Evolutionary conservation across 2,113 vertebrate genomes (phyloP).

Genomic region (Antechinus stuartii): DNA sequence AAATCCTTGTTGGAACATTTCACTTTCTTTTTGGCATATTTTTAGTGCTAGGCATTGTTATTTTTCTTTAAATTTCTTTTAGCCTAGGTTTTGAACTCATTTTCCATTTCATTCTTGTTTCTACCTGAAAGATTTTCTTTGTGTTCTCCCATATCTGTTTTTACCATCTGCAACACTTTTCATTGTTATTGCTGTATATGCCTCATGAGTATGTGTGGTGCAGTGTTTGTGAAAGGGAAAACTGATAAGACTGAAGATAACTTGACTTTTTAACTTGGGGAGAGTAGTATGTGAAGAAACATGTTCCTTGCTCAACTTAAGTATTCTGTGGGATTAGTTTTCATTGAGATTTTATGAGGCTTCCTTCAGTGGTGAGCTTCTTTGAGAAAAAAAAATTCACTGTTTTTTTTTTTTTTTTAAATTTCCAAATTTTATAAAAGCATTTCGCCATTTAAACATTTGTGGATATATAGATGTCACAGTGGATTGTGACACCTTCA

Average conservation of each 20-base stretch:
- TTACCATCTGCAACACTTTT: conserved; percentile 75
- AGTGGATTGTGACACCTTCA: background rate
- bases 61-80: conserved; percentile 52
- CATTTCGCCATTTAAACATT: background rate
- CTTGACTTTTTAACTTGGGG: conserved; percentile 57
- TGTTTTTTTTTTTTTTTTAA: too few species aligned
- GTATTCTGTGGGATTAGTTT: conserved; percentile 25
- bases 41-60: conserved; percentile 35
- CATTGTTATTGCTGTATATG: conserved; percentile 65
- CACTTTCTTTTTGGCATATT: background rate
- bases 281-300: conserved; percentile 56
- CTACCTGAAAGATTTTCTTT: conserved; percentile 72
- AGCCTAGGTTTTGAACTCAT: conserved; percentile 56
- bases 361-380: background rate
- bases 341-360: conserved; percentile 41
- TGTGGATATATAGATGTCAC: background rate
- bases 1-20: background rate
- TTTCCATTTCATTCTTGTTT: conserved; percentile 68
- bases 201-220: conserved; percentile 68
- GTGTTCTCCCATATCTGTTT: conserved; percentile 61
- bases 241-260: conserved; percentile 65
- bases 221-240: conserved; percentile 66
- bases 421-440: background rate
- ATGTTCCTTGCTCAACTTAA: background rate
- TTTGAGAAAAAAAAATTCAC: background rate